Evolutionary conservation across 1,140 invertebrate species (phyloP).

Genomic region (Microplitis demolitor): DNA sequence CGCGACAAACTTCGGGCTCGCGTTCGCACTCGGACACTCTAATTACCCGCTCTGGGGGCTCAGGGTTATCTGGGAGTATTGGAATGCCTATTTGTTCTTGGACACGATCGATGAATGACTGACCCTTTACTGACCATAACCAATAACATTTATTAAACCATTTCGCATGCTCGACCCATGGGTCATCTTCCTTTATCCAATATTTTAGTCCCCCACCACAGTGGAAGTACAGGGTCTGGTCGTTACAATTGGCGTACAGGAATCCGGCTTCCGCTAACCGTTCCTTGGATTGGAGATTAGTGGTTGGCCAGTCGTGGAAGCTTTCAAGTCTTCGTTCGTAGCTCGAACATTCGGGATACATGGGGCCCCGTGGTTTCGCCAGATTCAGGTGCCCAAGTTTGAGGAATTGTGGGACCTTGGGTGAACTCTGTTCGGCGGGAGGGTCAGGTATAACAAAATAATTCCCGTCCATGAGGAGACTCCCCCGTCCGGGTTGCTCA

Average conservation of each 20-base stretch:
- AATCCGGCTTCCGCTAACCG: conserved; percentile 86
- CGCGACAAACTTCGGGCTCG: too few species aligned
- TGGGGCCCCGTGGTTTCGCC: conserved; percentile 5
- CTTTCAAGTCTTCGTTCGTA: conserved; percentile 71
- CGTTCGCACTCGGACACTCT: too few species aligned
- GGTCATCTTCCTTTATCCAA: conserved; percentile 84
- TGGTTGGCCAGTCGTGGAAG: conserved; percentile 76
- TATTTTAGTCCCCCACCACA: conserved; percentile 86
- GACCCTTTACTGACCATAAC: conserved; percentile 75
- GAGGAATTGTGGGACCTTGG: too few species aligned
- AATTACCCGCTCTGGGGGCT: too few species aligned
- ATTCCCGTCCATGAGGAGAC: too few species aligned
- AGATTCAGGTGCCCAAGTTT: too few species aligned
- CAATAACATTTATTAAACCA: conserved; percentile 83
- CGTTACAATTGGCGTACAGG: conserved; percentile 82
- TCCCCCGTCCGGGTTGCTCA: too few species aligned
- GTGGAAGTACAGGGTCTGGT: conserved; percentile 84
- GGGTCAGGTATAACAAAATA: too few species aligned
- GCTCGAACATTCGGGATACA: conserved; percentile 69
- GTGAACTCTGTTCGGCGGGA: too few species aligned
- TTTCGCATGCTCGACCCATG: conserved; percentile 85
- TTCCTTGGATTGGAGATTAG: conserved; percentile 75
- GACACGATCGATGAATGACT: conserved; percentile 67
- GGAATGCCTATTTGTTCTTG: conserved; percentile 32
- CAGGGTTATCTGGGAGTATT: rapidly evolving